Evolutionary conservation across 2,888 invertebrate species (phyloP).

Genomic region (Dryadula phaetusa): DNA sequence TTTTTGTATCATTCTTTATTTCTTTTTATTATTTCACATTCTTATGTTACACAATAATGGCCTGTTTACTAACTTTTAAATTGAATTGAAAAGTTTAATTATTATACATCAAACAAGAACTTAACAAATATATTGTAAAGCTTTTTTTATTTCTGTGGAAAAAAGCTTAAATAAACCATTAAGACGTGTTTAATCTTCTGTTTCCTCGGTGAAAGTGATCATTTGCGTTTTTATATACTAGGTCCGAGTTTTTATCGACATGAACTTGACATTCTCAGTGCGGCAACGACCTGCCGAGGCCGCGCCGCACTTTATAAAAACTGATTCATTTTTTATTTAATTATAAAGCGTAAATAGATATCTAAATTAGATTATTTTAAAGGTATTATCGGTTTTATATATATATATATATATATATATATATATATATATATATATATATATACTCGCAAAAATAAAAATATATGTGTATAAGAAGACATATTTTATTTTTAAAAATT

Average conservation of each 20-base stretch:
- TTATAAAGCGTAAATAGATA: constrained; percentile 40
- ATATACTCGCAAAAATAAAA: too few relatives aligned
- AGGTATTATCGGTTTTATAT: background rate
- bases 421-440: too few relatives aligned
- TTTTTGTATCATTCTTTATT: too few relatives aligned
- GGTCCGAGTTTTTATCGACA: constrained; percentile 39
- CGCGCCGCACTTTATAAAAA: constrained; percentile 58
- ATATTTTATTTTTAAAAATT: too few relatives aligned
- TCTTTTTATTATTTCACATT: too few relatives aligned
- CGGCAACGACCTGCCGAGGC: constrained; percentile 75
- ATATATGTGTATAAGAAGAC: too few relatives aligned
- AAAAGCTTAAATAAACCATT: background rate
- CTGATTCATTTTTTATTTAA: constrained; percentile 54
- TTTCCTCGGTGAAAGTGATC: constrained; percentile 40
- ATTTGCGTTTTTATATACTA: constrained; percentile 37
- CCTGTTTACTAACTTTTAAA: too few relatives aligned
- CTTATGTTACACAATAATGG: too few relatives aligned
- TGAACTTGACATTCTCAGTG: constrained; percentile 63
- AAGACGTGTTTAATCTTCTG: constrained; percentile 1
- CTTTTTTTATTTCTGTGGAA: background rate
- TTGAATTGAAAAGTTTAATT: background rate
- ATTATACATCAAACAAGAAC: background rate
- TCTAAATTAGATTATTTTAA: constrained; percentile 18
- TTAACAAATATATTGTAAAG: background rate
- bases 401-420: too few relatives aligned